These are phyloP conservation scores for Chrysotoxum bicinctum DNA, from an alignment of 2,888 invertebrate species.

Conservation along the genomic window DNA sequence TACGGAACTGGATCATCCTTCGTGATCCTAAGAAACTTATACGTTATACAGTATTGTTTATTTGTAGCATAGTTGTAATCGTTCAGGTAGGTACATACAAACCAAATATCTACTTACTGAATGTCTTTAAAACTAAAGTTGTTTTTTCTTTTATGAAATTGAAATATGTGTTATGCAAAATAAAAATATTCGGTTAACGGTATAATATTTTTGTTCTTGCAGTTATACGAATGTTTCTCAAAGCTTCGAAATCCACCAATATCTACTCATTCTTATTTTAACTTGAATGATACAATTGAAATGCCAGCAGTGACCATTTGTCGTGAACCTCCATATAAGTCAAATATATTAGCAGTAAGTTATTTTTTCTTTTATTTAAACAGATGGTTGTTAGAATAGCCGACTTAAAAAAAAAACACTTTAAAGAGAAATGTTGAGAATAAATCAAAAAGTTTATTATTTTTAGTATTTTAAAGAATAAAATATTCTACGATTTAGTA, in stretches of 20 bases:
- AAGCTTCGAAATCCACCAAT: constrained; percentile 86
- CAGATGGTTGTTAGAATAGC: not conserved
- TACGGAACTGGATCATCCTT: constrained; percentile 78
- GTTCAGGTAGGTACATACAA: constrained; percentile 83
- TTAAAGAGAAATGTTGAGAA: too few relatives aligned
- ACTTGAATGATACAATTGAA: constrained; percentile 85
- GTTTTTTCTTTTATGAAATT: not conserved
- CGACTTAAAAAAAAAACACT: too few relatives aligned
- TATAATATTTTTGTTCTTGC: constrained; percentile 65
- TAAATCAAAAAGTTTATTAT: too few relatives aligned
- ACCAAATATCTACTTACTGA: not conserved
- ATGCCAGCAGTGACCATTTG: constrained; percentile 88
- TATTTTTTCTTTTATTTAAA: not conserved
- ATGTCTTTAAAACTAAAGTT: not conserved
- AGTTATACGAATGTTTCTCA: constrained; percentile 84
- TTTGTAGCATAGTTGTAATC: constrained; percentile 83
- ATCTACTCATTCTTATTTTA: constrained; percentile 86
- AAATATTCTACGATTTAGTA: too few relatives aligned
- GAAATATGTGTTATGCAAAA: not conserved
- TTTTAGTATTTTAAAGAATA: too few relatives aligned
- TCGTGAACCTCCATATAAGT: constrained; percentile 86
- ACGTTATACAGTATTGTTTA: constrained; percentile 83
- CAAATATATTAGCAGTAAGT: constrained; percentile 83
- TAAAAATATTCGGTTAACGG: not conserved
- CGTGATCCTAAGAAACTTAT: constrained; percentile 83